Conservation (phyloP, 2,113 vertebrate genomes). For the Pseudopodoces humilis region DNA sequence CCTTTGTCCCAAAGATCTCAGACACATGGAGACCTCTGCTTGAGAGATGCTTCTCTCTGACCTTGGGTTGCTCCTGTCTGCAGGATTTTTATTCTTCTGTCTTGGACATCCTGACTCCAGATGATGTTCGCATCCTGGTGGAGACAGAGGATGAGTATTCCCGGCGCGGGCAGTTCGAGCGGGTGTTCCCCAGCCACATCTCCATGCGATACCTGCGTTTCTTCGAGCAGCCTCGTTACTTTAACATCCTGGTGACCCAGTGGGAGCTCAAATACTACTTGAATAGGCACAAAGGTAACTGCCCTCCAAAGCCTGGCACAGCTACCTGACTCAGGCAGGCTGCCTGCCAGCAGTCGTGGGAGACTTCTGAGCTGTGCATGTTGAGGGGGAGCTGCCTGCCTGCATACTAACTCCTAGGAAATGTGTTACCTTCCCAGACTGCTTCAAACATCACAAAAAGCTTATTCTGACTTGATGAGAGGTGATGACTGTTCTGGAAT, state of each 20-base stretch:
- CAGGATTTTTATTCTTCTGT: conserved; percentile 86
- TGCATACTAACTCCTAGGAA: not conserved
- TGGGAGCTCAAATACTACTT: conserved; percentile 90
- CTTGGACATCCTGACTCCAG: conserved; percentile 89
- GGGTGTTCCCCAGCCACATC: conserved; percentile 84
- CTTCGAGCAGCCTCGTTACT: conserved; percentile 91
- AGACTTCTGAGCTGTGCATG: not conserved
- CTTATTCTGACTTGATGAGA: not conserved
- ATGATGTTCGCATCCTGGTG: conserved; percentile 86
- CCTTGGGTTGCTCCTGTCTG: not conserved
- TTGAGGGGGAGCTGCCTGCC: not conserved
- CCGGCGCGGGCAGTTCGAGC: conserved; percentile 88
- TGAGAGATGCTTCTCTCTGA: not conserved
- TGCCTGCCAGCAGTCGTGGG: not conserved
- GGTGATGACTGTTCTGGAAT: not conserved
- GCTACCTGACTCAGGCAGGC: not conserved
- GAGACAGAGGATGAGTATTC: conserved; percentile 90
- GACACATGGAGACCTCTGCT: not conserved
- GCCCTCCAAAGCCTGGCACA: not conserved
- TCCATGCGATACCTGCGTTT: conserved; percentile 91
- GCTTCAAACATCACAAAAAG: not conserved
- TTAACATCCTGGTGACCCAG: conserved; percentile 90
- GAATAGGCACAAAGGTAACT: conserved; percentile 82
- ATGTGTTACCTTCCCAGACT: not conserved
- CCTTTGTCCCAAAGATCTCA: not conserved